phyloP scores from a whole-genome alignment of 2,113 vertebrate genomes.

The Melanotaenia duboulayi region DNA sequence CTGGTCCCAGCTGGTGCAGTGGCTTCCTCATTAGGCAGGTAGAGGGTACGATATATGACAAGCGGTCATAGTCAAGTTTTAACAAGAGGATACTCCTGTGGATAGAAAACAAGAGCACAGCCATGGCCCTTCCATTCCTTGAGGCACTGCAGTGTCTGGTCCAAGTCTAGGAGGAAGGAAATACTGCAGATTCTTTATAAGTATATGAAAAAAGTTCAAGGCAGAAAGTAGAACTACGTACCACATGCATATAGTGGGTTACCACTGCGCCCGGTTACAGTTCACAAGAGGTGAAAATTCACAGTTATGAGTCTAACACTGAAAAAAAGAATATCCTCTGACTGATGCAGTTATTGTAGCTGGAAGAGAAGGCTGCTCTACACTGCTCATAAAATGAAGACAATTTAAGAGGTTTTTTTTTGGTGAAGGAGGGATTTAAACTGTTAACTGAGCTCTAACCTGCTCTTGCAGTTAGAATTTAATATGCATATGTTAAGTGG shows the following conservation, averaged over 20 bases:
- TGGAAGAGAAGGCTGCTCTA: background rate
- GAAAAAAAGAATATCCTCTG: constrained; percentile 15
- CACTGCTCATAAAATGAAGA: background rate
- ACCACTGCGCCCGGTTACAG: constrained; percentile 4
- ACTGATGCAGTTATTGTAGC: constrained; percentile 35
- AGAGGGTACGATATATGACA: constrained; percentile 39
- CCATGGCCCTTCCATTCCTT: constrained; percentile 5
- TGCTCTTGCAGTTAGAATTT: background rate
- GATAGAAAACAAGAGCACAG: constrained; percentile 32
- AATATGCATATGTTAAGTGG: background rate
- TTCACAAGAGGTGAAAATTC: constrained; percentile 37
- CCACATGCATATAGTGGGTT: background rate
- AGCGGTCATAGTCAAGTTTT: constrained; percentile 40
- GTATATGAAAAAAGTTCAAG: constrained; percentile 8
- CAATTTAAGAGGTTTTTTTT: background rate
- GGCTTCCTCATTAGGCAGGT: constrained; percentile 54
- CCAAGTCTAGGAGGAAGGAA: background rate
- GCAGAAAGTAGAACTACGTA: background rate
- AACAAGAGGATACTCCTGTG: constrained; percentile 45
- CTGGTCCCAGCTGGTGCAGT: constrained; percentile 26
- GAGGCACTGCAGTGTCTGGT: background rate
- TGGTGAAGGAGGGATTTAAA: background rate
- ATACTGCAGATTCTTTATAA: constrained; percentile 1
- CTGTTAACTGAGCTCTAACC: background rate
- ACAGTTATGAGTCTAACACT: constrained; percentile 33